Base-by-base conservation (phyloP, 2,113 vertebrate species). In the Pyxicephalus adspersus region DNA sequence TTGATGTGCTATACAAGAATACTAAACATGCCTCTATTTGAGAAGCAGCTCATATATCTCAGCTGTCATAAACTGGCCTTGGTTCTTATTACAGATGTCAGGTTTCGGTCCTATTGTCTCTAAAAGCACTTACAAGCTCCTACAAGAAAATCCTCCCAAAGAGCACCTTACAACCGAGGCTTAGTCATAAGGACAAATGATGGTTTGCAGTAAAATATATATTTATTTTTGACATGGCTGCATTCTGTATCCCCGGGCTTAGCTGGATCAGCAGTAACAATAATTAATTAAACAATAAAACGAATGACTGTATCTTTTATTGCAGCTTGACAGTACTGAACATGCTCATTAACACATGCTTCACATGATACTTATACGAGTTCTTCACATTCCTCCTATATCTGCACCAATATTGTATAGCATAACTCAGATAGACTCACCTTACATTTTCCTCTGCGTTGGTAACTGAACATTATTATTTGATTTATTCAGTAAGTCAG, bases 1-100 rank as follows among this genome's bases (percentile, higher is more conserved):
- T 23, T 2, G 7, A 45, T 34, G 3, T 16, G 22, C 34, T 67
- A 67, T 45, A 54, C 22, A 50, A 23, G 65, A 50, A 17, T 68
- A 51, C 6, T 52, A 51, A 70, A 54, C n/a, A 54, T 70, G 45
- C 34, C 50, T 70, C 16, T 70, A 54, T 70, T 52, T 68, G 31
- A 50, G 45, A 26, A 50, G 38, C 71, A 50, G 29, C 31, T 38
- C 73, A 51, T 76, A 26, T 51, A 51, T 45, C 58, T 52, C 51
- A 50, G 25, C 26, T 64, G 57, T 26, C 38, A 52, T 65, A 63
- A 64, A 54, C 38, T 65, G 25, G 5, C 20, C 50, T 76, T 31
- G 31, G 26, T 31, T 23, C 55, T 38, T 64, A 50, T 64, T 64
- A 51, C 17, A n/a, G 20, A 31, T 65, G 31, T 64, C 55, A 75